Evolutionary conservation across 2,113 vertebrate species (phyloP).

Genomic region (Scomber japonicus): DNA sequence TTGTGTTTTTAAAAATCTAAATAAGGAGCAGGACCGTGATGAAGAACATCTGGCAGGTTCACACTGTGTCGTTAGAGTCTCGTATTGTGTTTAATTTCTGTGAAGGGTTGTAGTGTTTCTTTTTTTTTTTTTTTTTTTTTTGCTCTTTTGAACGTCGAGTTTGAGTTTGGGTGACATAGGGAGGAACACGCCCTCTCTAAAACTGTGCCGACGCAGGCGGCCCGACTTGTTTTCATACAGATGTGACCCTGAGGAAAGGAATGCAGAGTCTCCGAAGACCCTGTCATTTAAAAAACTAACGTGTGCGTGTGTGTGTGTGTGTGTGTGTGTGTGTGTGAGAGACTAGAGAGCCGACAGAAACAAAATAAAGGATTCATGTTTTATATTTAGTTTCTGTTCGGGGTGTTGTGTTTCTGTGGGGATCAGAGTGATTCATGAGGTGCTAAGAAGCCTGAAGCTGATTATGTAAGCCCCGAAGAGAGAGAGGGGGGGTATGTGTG

Average conservation of each 20-base stretch:
- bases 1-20: neutral
- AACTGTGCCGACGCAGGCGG: neutral
- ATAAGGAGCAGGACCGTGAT: neutral
- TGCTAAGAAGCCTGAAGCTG: constrained; percentile 1
- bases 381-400: constrained; percentile 40
- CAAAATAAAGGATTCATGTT: neutral
- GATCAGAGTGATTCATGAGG: constrained; percentile 17
- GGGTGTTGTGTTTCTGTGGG: constrained; percentile 23
- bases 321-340: neutral
- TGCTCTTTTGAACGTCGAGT: neutral
- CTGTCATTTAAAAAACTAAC: too few species aligned
- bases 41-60: neutral
- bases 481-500: neutral
- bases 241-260: neutral
- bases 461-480: constrained; percentile 19
- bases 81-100: neutral
- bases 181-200: neutral
- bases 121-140: neutral
- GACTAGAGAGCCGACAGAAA: neutral
- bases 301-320: neutral
- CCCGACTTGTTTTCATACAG: neutral
- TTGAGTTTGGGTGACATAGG: neutral
- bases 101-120: rapidly evolving
- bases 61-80: neutral
- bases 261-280: too few species aligned